These are phyloP conservation scores for Amblyteles armatorius DNA, from an alignment of 2,888 invertebrate species.

Conservation along the genomic window DNA sequence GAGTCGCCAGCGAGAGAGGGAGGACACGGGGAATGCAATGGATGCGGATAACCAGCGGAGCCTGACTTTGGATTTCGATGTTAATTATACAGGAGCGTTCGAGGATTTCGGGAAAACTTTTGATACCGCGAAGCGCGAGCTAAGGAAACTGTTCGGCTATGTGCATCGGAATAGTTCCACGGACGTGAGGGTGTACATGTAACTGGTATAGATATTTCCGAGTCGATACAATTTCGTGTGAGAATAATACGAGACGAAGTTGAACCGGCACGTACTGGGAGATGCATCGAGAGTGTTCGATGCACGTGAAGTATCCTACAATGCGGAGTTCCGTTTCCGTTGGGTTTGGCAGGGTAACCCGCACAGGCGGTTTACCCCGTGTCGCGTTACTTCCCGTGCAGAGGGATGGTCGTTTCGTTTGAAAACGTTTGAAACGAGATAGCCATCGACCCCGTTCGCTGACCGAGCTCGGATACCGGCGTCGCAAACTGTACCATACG, in stretches of 20 bases:
- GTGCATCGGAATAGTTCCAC: not conserved
- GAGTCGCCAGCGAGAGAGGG: not conserved
- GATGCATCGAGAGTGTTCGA: conserved; percentile 11
- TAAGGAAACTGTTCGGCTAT: not conserved
- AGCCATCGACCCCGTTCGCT: conserved; percentile 36
- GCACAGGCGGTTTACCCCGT: conserved; percentile 18
- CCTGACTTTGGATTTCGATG: conserved; percentile 18
- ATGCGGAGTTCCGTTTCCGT: conserved; percentile 3
- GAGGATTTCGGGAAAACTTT: not conserved
- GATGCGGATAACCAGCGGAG: not conserved
- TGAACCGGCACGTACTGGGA: not conserved
- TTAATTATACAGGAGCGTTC: not conserved
- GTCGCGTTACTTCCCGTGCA: conserved; percentile 26
- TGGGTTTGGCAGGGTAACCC: not conserved
- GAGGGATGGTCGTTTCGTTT: conserved; percentile 31
- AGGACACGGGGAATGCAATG: not conserved
- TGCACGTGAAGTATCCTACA: conserved; percentile 10
- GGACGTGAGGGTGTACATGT: not conserved
- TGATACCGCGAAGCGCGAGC: not conserved
- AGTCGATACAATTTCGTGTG: not conserved
- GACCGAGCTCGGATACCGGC: not conserved
- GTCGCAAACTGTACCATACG: not conserved
- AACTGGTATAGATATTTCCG: not conserved
- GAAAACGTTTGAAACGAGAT: conserved; percentile 50
- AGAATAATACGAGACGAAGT: not conserved